Base-by-base conservation (phyloP, 2,797 vertebrate species). In the Botia almorhae region DNA sequence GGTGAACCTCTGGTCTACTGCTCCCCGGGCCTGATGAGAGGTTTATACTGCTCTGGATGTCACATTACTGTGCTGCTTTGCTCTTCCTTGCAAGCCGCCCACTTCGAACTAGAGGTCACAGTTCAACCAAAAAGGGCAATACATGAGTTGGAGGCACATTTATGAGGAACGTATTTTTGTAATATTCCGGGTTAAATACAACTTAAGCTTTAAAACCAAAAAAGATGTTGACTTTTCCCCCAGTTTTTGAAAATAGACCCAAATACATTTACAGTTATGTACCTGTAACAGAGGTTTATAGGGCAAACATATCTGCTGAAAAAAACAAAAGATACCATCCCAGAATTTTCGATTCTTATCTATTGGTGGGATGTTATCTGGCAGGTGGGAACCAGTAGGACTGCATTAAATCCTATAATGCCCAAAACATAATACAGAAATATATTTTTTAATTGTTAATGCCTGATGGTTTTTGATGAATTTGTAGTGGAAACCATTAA, bases 21-120 rank as follows among this genome's bases (percentile, higher is more conserved):
- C 79, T 76, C 74, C 60, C 50, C 26, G 65, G 79, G 80, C 83
- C 63, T 82, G 67, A 82, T 82, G 60, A 72, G 72, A 75, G 58
- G 81, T 81, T 82, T 81, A 81, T 69, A 71, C 63, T 2, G 26
- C 63, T 55, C 61, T 53, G 69, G 65, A 75, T 78, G 77, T 74
- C 74, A 68, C 69, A 72, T 82, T 56, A 71, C 67, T 76, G 14
- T 19, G 36, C 58, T 50, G 64, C 76, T 83, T 81, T 70, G 13
- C 65, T 69, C 39, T 65, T 60, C n/a, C 14, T 21, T 21, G 50
- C 43, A 65, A 67, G 29, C 29, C 36, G 55, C 48, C 48, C 7
- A 1, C 26, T 68, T 67, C 17, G 58, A 68, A 74, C 17, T 11
- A 63, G 56, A 55, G 74, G 43, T 60, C 74, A 50, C 23, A 8